Percentiles rank a stretch among this genome's conserved stretches.
These are phyloP conservation scores for Drosophila hydei DNA, from an alignment of 1,140 invertebrate genomes.

Conservation along the genomic window DNA sequence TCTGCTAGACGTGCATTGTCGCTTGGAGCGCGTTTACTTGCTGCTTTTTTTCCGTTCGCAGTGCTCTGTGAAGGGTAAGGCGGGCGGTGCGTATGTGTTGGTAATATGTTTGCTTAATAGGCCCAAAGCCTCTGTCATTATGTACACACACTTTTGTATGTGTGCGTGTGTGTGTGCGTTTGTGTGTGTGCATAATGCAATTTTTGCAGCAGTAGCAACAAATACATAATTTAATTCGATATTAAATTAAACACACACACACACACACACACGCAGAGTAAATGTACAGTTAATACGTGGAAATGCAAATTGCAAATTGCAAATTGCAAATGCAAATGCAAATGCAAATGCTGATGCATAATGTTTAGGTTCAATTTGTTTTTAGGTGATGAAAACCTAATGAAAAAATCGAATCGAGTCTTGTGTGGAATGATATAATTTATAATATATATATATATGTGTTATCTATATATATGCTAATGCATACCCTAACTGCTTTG, in stretches of 20 bases:
- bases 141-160: neutral
- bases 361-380: too few relatives aligned
- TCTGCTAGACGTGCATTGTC: too few relatives aligned
- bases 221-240: slow-evolving; percentile 28
- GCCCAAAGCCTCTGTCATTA: slow-evolving; percentile 41
- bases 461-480: too few relatives aligned
- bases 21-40: too few relatives aligned
- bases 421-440: too few relatives aligned
- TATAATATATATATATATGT: too few relatives aligned
- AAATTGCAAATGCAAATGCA: slow-evolving; percentile 1
- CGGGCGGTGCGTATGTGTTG: slow-evolving; percentile 25
- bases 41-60: too few relatives aligned
- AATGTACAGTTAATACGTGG: slow-evolving; percentile 24
- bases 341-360: too few relatives aligned
- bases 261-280: neutral
- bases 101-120: slow-evolving; percentile 78
- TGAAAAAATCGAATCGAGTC: too few relatives aligned
- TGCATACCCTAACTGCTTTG: too few relatives aligned
- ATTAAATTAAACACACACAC: slow-evolving; percentile 1
- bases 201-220: slow-evolving; percentile 16
- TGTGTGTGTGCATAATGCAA: slow-evolving; percentile 39
- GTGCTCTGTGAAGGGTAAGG: neutral
- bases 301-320: slow-evolving; percentile 1
- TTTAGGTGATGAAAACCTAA: too few relatives aligned
- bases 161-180: neutral